Conservation (phyloP, 2,888 invertebrate species). For the Tetrapedia diversipes region DNA sequence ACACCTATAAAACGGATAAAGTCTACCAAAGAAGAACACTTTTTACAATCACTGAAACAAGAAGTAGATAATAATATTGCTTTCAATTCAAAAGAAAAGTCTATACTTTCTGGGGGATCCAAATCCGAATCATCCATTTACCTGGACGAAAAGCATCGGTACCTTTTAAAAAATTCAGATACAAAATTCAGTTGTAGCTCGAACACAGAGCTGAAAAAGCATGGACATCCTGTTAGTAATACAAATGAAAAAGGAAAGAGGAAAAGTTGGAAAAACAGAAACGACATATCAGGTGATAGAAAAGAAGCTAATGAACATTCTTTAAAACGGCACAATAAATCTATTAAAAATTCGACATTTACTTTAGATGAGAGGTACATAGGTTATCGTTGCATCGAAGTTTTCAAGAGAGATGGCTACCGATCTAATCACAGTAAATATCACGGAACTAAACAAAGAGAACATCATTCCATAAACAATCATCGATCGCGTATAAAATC, state of each 20-base stretch:
- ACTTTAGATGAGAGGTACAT: neutral
- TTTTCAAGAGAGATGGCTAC: slow-evolving; percentile 7
- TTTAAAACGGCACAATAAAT: slow-evolving; percentile 1
- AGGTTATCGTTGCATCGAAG: neutral
- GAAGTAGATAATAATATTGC: neutral
- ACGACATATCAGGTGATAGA: neutral
- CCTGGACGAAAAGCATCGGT: neutral
- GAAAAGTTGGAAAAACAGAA: neutral
- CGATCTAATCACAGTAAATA: slow-evolving; percentile 9
- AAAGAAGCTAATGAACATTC: neutral
- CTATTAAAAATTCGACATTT: neutral
- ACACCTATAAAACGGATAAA: slow-evolving; percentile 14
- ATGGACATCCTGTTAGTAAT: neutral
- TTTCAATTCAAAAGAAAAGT: neutral
- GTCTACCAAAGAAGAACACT: neutral
- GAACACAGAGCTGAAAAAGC: neutral
- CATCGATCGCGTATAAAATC: slow-evolving; percentile 10
- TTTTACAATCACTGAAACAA: neutral
- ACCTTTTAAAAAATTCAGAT: neutral
- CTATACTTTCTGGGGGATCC: too few species aligned
- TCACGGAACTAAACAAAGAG: slow-evolving; percentile 11
- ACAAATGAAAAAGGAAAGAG: neutral
- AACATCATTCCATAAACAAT: neutral
- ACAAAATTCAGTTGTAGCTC: neutral
- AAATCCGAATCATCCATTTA: neutral